These are phyloP conservation scores for Hirundo rustica DNA, from an alignment of 2,797 vertebrate species.

Conservation along the genomic window DNA sequence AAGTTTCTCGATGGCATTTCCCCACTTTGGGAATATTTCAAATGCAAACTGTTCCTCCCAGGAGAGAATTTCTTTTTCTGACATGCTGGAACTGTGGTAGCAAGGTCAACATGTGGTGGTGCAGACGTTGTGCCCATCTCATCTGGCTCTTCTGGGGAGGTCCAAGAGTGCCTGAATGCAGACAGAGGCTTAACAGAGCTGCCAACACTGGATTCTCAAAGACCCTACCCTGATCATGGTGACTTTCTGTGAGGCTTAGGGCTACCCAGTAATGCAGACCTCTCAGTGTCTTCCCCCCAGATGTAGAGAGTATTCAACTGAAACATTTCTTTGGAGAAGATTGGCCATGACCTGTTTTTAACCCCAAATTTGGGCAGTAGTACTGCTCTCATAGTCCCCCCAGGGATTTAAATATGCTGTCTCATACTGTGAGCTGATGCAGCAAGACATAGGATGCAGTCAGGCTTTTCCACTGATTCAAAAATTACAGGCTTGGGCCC, in stretches of 20 bases:
- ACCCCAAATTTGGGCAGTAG: neutral
- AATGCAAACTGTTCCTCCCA: neutral
- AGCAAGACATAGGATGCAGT: neutral
- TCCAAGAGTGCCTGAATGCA: neutral
- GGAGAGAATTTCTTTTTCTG: neutral
- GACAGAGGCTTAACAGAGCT: neutral
- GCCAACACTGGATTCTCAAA: neutral
- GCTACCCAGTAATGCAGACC: neutral
- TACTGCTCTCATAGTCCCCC: neutral
- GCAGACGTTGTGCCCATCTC: neutral
- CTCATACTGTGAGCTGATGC: neutral
- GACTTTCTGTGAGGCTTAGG: neutral
- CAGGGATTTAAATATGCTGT: neutral
- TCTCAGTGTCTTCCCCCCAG: too few species aligned
- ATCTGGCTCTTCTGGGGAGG: neutral
- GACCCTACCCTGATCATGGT: neutral
- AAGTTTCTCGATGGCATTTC: neutral
- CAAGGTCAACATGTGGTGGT: neutral
- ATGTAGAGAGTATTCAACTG: neutral
- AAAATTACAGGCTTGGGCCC: neutral
- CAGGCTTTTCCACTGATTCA: neutral
- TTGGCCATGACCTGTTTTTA: neutral
- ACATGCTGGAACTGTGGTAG: neutral
- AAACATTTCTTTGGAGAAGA: neutral
- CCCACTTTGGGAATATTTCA: neutral